Evolutionary conservation across 2,797 vertebrate species (phyloP), one percentile per base, ranked within the genome.

Genomic region (Pangasius mekongensis): DNA sequence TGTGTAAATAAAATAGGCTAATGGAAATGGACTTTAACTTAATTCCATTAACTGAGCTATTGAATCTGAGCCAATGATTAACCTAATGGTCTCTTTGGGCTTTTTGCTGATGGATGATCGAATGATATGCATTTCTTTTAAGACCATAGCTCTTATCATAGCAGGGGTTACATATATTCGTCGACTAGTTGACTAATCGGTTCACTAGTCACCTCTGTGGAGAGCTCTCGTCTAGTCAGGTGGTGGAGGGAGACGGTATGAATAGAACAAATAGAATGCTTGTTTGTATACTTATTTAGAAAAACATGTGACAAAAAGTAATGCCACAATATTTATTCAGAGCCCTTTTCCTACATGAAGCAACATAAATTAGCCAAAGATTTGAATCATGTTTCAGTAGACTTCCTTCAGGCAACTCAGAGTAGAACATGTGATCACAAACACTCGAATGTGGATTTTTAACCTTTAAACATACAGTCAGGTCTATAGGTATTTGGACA

Each of bases 81-180:
- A 60, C n/a, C 80, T 87, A 18, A 73, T 86, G 39, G 58, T 43
- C 52, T 76, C 54, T 16, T 43, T 58, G 30, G 54, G 69, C 14
- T 73, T 76, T 86, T 76, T 73, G 71, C 54, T 30, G 16, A 86
- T 58, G 30, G 83, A 18, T 30, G 5, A 58, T 27, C n/a, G 20
- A 85, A 36, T 73, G 30, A 20, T 52, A 0, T 52, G 13, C 58
- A 30, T 81, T 62, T 47, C 18, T 24, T 56, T 36, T 56, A 54
- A 54, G 39, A 27, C 33, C 36, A n/a, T 47, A 33, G 27, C n/a
- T 18, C 83, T 16, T 4, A 16, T 24, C 22, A 2, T 22, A 49
- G 82, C 27, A 67, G n/a, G 39, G 81, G 6, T 64, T 64, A 47
- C 24, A 47, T 30, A 64, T 56, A 81, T 83, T 43, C n/a, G 24